These are phyloP conservation scores for Lasioglossum pauxillum DNA, from an alignment of 2,888 invertebrate genomes.

Conservation along the genomic window DNA sequence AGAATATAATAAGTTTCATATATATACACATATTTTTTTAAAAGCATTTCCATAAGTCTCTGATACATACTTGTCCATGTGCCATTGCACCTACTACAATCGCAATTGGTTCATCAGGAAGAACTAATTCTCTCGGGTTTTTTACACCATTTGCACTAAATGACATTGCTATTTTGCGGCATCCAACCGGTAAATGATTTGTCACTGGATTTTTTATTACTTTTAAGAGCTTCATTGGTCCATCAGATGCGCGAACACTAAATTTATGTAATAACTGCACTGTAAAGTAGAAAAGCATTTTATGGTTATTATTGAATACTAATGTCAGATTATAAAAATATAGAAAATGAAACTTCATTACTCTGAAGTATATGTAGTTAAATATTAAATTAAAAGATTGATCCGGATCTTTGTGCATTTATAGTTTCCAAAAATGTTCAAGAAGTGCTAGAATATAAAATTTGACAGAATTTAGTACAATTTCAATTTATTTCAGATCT, in stretches of 20 bases:
- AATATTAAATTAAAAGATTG: no score
- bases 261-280: constrained; percentile 98
- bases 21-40: not conserved
- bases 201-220: constrained; percentile 98
- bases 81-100: constrained; percentile 99
- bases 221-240: constrained; percentile 95
- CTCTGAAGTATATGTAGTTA: no score
- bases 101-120: constrained; percentile 92
- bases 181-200: constrained; percentile 97
- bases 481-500: no score
- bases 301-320: no score
- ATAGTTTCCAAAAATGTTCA: no score
- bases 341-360: no score
- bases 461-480: no score
- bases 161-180: constrained; percentile 95
- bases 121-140: constrained; percentile 91
- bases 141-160: constrained; percentile 92
- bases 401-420: no score
- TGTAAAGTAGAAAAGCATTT: constrained; percentile 84
- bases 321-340: no score
- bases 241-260: constrained; percentile 95
- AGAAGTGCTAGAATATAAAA: no score
- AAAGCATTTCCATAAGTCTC: constrained; percentile 15
- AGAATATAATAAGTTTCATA: not conserved
- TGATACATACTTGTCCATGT: constrained; percentile 92